Base-by-base conservation (phyloP, 2,113 vertebrate genomes). In the Hystrix cristata region DNA sequence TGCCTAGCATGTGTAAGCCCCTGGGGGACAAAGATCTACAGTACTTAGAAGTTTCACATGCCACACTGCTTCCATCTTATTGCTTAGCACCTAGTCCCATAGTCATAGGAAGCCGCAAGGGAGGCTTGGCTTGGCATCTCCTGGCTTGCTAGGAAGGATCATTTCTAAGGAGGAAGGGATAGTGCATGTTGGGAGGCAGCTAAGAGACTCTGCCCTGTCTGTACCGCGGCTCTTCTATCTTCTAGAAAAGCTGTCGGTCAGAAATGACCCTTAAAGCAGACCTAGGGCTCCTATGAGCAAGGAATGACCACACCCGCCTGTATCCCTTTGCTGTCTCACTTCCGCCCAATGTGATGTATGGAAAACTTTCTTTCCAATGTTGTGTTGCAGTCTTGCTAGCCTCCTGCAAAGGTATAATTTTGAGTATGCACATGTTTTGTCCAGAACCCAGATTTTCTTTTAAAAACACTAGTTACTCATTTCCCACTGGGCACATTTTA, bases 381-480 rank as follows among this genome's bases (percentile, higher is more conserved):
- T 64, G 34, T 65, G 14, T n/a, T 31, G 7, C 16, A 46, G 59
- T 74, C 71, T 29, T 65, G 0, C 31, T 51, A 29, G 19, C 81
- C 62, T 94, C 80, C 81, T 46, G 18, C 62, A 69, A 71, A 78
- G 85, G 34, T 87, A 29, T 81, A 6, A 29, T 12, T 67, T 6
- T 48, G 57, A 53, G 5, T 71, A 18, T 80, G 27, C 31, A 21
- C 31, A 21, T 89, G 62, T 71, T 62, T 62, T 18, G 11, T 92
- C 51, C 18, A 79, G 80, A 94, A 84, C 65, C 62, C 83, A n/a
- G 57, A 62, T 81, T 96, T 91, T 48, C 57, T 80, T 76, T 83
- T 55, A 62, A 25, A 90, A 79, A 74, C 55, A 27, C 10, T 60
- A 57, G 55, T 69, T 31, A 72, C 80, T 83, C 67, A 18, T 55